Conservation (phyloP, 2,888 invertebrate species). For the Stramonita haemastoma region DNA sequence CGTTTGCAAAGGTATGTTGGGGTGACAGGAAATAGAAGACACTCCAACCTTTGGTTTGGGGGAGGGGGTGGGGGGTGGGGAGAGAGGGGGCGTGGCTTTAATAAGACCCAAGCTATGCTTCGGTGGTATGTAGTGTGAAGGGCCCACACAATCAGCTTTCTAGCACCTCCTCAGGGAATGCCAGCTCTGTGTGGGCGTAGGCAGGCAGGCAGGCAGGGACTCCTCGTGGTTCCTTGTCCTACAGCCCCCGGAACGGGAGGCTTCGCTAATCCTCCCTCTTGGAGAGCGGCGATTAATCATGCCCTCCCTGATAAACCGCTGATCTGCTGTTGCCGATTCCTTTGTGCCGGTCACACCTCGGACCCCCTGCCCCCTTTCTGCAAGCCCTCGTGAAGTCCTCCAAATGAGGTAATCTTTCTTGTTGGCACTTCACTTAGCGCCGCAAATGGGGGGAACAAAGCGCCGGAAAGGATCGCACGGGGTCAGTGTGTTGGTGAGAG, state of each 20-base stretch:
- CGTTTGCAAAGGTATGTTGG: no score
- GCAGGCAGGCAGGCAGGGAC: not conserved
- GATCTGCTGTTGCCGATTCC: not conserved
- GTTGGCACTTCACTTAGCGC: not conserved
- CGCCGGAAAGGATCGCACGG: not conserved
- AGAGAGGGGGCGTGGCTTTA: not conserved
- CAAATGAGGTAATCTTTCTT: slow-evolving; percentile 22
- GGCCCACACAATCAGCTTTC: not conserved
- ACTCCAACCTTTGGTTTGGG: not conserved
- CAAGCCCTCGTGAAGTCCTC: slow-evolving; percentile 25
- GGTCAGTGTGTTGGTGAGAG: not conserved
- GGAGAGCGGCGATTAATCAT: slow-evolving; percentile 19
- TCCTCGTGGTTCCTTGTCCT: not conserved
- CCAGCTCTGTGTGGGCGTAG: not conserved
- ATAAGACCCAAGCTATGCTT: not conserved
- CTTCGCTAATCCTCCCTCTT: not conserved
- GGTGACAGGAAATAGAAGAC: no score
- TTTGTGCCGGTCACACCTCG: slow-evolving; percentile 28
- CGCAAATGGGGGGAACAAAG: not conserved
- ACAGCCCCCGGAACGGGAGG: not conserved
- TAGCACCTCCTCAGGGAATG: not conserved
- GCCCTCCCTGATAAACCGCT: not conserved
- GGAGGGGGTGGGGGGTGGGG: not conserved
- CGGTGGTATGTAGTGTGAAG: not conserved
- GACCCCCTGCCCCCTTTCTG: not conserved